Percentiles rank a stretch among this genome's conserved stretches.
These are phyloP conservation scores for Drosophila longiperda DNA, from an alignment of 2,888 invertebrate species.

Conservation along the genomic window DNA sequence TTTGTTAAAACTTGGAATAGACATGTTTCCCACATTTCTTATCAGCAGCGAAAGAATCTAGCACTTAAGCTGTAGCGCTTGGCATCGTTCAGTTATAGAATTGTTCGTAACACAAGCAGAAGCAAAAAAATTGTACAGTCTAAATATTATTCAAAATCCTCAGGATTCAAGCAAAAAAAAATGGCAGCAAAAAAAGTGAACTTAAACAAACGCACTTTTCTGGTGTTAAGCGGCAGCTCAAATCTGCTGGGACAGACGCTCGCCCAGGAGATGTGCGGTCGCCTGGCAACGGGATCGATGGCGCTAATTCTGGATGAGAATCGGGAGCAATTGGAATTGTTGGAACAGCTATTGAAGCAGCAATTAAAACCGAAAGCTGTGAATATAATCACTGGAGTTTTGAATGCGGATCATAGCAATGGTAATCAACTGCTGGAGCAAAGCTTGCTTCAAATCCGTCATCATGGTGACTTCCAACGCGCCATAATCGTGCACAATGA, in stretches of 20 bases:
- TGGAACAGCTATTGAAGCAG: conserved; percentile 86
- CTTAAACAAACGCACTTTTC: conserved; percentile 87
- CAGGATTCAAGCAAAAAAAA: neutral
- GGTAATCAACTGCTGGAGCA: conserved; percentile 82
- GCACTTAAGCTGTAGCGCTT: conserved; percentile 6
- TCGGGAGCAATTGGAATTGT: conserved; percentile 87
- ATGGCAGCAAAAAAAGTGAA: conserved; percentile 85
- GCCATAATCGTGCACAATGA: conserved; percentile 82
- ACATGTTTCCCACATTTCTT: conserved; percentile 34
- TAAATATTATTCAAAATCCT: conserved; percentile 2
- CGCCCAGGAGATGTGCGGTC: conserved; percentile 89
- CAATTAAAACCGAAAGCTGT: conserved; percentile 79
- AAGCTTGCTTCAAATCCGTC: conserved; percentile 49
- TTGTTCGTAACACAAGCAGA: conserved; percentile 36
- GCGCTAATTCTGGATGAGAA: conserved; percentile 92
- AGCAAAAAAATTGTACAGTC: conserved; percentile 10
- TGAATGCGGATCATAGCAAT: conserved; percentile 85
- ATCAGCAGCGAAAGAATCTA: conserved; percentile 52
- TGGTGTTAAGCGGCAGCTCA: conserved; percentile 93
- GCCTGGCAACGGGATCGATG: conserved; percentile 89
- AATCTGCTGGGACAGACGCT: conserved; percentile 93
- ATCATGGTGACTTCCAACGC: conserved; percentile 59
- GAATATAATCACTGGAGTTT: conserved; percentile 50
- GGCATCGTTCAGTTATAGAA: conserved; percentile 73
- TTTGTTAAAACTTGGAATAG: neutral